Base-by-base conservation (phyloP, 2,888 invertebrate genomes). In the Leuctra nigra region DNA sequence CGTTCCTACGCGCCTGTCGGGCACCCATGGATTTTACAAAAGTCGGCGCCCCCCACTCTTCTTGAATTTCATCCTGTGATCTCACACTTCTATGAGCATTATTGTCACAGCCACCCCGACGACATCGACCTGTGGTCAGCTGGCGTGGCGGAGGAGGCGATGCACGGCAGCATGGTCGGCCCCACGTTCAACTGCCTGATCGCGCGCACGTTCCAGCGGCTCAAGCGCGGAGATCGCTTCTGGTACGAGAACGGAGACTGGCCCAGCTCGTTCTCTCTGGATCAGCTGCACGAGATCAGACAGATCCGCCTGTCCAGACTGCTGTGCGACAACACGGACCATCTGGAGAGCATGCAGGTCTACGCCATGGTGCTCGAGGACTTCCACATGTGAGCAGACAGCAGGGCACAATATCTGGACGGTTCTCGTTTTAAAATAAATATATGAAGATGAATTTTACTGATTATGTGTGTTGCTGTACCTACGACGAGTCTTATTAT, bases 111-210 rank as follows among this genome's bases (percentile, higher is more conserved):
- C n/a, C 64, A 67, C 22, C 68, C 70, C 4, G 69, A 70, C 53
- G 72, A 73, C 59, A 69, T 73, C 25, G 73, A 72, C 56, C 63
- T 73, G 29, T 73, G 71, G 72, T 71, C 72, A 9, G 72, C 70
- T 4, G 72, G 75, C 1, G 70, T 78, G 16, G 71, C 75, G 1
- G 78, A 78, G 64, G 66, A 66, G 22, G 71, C 74, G 1, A 62
- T 72, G 2, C 68, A 68, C 1, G 77, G 74, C 2, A 73, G 73
- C 46, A 66, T 75, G 61, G 68, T 77, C 2, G 77, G 77, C 0
- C 75, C 75, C 1, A 73, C 75, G 2, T 75, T 77, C 62, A 70
- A 71, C 46, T 77, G 77, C 59, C 41, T 60, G 1, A 74, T 93
- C 22, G 82, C 72, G 13, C 67, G 68, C 59, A 73, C 74, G 59